Percentiles rank a stretch among this genome's conserved stretches.
These are phyloP conservation scores for Sphaeramia orbicularis DNA, from an alignment of 2,797 vertebrate species.

Conservation along the genomic window DNA sequence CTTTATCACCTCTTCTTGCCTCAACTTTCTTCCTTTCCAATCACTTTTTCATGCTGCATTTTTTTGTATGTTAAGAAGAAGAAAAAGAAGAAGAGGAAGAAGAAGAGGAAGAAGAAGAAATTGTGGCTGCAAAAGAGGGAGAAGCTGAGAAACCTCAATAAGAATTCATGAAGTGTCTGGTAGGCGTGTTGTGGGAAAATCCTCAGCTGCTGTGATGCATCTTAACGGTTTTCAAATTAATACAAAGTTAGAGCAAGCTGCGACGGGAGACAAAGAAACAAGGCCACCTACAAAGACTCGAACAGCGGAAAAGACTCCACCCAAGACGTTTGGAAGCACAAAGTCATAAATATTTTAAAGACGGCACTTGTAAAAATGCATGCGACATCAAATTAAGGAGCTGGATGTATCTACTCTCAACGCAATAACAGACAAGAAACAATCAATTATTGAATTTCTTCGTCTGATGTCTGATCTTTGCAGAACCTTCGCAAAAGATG, in stretches of 20 bases:
- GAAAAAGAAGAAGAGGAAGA: no score
- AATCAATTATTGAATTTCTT: constrained; percentile 31
- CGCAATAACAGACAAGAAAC: neutral
- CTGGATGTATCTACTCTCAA: constrained; percentile 3
- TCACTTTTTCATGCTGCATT: constrained; percentile 1
- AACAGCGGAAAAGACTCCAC: constrained; percentile 15
- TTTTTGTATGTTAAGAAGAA: neutral
- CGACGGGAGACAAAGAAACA: constrained; percentile 31
- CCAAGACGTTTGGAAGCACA: constrained; percentile 16
- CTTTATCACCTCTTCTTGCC: constrained; percentile 8
- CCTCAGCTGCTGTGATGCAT: constrained; percentile 8
- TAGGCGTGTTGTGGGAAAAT: constrained; percentile 28
- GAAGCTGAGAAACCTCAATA: constrained; percentile 4
- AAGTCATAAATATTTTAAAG: constrained; percentile 56
- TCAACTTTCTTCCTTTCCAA: constrained; percentile 4
- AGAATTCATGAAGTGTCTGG: constrained; percentile 31
- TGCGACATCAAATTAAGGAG: neutral
- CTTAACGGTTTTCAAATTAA: constrained; percentile 11
- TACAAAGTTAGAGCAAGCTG: neutral
- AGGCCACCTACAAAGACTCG: constrained; percentile 1
- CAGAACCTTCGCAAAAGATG: neutral
- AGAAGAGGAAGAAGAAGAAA: constrained; percentile 1
- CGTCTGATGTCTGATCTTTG: neutral
- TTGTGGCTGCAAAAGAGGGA: neutral
- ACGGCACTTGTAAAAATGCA: neutral